These are phyloP conservation scores for Cacoxenus indagator DNA, from an alignment of 2,888 invertebrate species.

Conservation along the genomic window DNA sequence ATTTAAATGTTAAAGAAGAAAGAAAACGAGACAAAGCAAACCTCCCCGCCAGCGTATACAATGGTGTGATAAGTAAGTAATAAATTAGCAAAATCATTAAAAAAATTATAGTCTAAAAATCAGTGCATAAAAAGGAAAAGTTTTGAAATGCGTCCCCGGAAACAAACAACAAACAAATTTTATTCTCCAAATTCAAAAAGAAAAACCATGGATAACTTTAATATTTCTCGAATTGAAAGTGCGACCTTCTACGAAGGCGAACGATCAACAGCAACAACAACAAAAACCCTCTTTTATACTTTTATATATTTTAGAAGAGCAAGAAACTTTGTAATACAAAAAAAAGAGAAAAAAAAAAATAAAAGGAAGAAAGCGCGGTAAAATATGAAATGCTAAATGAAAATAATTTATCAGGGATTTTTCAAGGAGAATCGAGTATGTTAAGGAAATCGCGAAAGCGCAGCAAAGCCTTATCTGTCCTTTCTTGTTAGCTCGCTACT, in stretches of 20 bases:
- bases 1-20: not conserved
- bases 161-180: conserved; percentile 22
- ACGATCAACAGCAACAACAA: conserved; percentile 11
- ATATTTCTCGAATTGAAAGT: conserved; percentile 1
- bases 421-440: conserved; percentile 38
- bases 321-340: conserved; percentile 42
- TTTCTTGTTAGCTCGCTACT: conserved; percentile 1
- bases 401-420: conserved; percentile 61
- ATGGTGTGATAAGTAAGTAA: conserved; percentile 65
- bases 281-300: conserved; percentile 26
- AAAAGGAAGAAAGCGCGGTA: conserved; percentile 36
- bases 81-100: conserved; percentile 23
- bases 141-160: not conserved
- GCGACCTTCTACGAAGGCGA: conserved; percentile 9
- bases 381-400: conserved; percentile 33
- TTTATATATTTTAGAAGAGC: conserved; percentile 29
- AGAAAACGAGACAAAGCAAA: conserved; percentile 52
- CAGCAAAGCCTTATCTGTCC: not conserved
- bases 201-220: not conserved
- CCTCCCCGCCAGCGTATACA: conserved; percentile 68
- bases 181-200: conserved; percentile 18
- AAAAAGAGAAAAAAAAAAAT: conserved; percentile 46
- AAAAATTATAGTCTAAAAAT: conserved; percentile 33
- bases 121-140: not conserved
- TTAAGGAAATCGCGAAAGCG: conserved; percentile 32